These are phyloP conservation scores for Seriola quinqueradiata DNA, from an alignment of 2,113 vertebrate genomes.

Conservation along the genomic window DNA sequence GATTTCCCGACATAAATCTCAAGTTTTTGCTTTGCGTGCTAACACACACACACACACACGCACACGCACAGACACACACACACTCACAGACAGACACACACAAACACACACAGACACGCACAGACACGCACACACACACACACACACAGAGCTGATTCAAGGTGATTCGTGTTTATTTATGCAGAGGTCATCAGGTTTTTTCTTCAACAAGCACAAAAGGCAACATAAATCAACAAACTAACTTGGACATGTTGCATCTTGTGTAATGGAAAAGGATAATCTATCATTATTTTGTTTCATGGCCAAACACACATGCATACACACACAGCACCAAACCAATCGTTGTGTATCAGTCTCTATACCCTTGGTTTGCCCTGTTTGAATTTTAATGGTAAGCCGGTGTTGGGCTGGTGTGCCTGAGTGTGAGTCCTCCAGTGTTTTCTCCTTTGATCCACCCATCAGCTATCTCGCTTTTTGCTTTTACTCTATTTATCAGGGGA, in stretches of 20 bases:
- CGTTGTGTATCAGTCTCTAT: conserved; percentile 13
- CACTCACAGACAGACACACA: too few species aligned
- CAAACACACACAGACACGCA: too few species aligned
- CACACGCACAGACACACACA: not conserved
- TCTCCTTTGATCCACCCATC: conserved; percentile 35
- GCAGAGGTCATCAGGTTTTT: conserved; percentile 29
- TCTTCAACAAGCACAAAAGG: conserved; percentile 30
- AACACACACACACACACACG: not conserved
- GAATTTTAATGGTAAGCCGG: conserved; percentile 41
- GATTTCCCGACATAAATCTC: not conserved
- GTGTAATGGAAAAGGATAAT: conserved; percentile 29
- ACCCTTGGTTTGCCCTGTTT: conserved; percentile 48
- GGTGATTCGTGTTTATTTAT: conserved; percentile 17
- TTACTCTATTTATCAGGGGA: conserved; percentile 17
- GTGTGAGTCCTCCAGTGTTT: conserved; percentile 21
- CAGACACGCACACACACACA: not conserved
- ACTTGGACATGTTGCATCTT: conserved; percentile 23
- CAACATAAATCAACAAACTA: conserved; percentile 52
- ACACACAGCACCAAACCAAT: not conserved
- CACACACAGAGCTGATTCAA: not conserved
- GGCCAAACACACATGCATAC: conserved; percentile 1
- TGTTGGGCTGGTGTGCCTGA: conserved; percentile 9
- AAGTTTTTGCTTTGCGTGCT: not conserved
- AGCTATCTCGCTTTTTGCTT: conserved; percentile 19
- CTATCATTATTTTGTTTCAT: conserved; percentile 31